Evolutionary conservation across 2,888 invertebrate species (phyloP).

Genomic region (Argyresthia goedartella): DNA sequence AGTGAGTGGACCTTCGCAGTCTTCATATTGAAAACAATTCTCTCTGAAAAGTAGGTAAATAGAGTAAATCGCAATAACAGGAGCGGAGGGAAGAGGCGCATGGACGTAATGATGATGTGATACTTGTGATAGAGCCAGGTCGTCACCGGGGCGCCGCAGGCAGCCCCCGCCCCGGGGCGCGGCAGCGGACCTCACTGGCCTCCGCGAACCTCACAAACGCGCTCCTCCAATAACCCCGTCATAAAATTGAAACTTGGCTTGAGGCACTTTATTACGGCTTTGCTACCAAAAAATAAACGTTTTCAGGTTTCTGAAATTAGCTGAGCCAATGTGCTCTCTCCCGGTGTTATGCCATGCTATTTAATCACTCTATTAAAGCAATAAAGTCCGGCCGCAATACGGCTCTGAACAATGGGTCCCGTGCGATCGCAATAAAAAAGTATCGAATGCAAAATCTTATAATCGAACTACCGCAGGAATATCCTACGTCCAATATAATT

Average conservation of each 20-base stretch:
- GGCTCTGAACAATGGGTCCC: constrained; percentile 36
- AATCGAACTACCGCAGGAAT: constrained; percentile 31
- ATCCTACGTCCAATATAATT: constrained; percentile 38
- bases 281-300: constrained; percentile 10
- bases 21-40: constrained; percentile 42
- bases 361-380: constrained; percentile 58
- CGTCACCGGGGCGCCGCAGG: background rate
- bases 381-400: constrained; percentile 25
- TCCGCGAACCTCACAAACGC: background rate
- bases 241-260: background rate
- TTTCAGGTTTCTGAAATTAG: constrained; percentile 46
- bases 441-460: constrained; percentile 28
- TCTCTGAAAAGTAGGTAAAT: too few relatives aligned
- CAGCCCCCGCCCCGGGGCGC: background rate
- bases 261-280: background rate
- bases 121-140: background rate
- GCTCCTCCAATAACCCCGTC: background rate
- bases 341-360: constrained; percentile 45
- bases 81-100: constrained; percentile 26
- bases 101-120: background rate
- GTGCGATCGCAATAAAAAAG: constrained; percentile 49
- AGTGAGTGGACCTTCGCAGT: constrained; percentile 48
- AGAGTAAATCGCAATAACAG: constrained; percentile 18
- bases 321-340: constrained; percentile 25
- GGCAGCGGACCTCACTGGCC: background rate